A percentile compares a stretch with the other conserved stretches of the same genome.
phyloP scores from a whole-genome alignment of 1,140 invertebrate species.

The Helicoverpa armigera region DNA sequence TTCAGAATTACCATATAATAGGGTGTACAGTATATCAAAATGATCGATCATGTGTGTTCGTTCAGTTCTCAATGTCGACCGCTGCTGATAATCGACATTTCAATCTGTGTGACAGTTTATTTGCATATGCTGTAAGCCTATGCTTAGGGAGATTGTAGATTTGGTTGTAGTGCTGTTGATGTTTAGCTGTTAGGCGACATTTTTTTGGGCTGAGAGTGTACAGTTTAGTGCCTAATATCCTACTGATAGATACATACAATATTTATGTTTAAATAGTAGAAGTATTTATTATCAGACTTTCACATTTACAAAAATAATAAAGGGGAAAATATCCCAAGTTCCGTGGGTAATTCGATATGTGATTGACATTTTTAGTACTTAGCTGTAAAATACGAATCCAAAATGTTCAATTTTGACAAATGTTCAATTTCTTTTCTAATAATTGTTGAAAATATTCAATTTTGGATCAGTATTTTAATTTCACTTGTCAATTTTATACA shows the following conservation, averaged over 20 bases:
- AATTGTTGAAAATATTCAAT: background rate
- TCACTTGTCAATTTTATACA: background rate
- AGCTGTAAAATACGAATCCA: no score
- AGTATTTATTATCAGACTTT: no score
- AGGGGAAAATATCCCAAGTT: no score
- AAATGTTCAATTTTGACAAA: no score
- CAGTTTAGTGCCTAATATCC: no score
- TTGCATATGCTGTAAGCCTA: constrained; percentile 43
- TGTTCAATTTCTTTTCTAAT: background rate
- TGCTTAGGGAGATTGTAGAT: background rate
- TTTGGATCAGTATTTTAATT: background rate
- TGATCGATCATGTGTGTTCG: constrained; percentile 27
- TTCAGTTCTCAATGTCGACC: constrained; percentile 28
- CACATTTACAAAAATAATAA: no score
- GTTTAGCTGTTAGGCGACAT: background rate
- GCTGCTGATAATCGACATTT: constrained; percentile 43
- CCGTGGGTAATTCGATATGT: background rate
- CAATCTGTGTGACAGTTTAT: constrained; percentile 45
- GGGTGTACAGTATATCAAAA: background rate
- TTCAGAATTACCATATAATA: constrained; percentile 25
- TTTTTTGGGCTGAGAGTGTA: background rate
- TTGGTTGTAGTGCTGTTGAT: no score
- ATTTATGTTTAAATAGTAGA: no score
- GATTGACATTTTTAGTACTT: no score
- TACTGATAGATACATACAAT: no score